phyloP scores from a whole-genome alignment of 2,113 vertebrate species.

The Lamprologus sp. region DNA sequence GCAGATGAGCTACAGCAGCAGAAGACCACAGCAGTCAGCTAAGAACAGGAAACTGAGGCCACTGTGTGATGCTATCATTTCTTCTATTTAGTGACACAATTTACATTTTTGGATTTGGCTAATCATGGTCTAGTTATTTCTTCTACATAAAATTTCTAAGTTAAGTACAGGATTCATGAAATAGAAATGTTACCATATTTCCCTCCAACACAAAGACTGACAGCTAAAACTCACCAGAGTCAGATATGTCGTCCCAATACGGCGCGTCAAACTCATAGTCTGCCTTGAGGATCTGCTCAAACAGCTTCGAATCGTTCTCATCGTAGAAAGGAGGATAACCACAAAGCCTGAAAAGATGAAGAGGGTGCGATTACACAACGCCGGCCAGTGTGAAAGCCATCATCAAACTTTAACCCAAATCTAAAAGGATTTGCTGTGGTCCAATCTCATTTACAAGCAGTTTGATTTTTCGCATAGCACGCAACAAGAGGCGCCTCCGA shows the following conservation, averaged over 20 bases:
- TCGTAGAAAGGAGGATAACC: slow-evolving; percentile 99
- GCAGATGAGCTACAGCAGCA: neutral
- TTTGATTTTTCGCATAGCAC: slow-evolving; percentile 24
- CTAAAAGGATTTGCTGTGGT: slow-evolving; percentile 39
- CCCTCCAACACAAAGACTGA: neutral
- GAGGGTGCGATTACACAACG: slow-evolving; percentile 30
- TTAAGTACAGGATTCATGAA: neutral
- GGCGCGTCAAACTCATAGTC: slow-evolving; percentile 98
- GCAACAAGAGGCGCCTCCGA: neutral
- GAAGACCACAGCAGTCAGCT: neutral
- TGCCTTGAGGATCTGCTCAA: slow-evolving; percentile 96
- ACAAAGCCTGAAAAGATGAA: slow-evolving; percentile 76
- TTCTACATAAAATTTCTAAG: neutral
- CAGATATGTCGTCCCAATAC: slow-evolving; percentile 98
- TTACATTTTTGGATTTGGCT: neutral
- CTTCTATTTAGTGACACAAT: neutral
- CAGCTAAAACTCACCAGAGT: slow-evolving; percentile 81
- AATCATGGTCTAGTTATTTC: neutral
- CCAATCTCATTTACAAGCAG: slow-evolving; percentile 30
- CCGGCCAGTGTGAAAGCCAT: neutral
- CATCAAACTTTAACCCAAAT: slow-evolving; percentile 33
- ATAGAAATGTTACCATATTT: neutral
- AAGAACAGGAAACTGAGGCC: neutral
- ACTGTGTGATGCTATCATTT: neutral
- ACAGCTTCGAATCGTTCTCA: slow-evolving; percentile 97